Percentiles rank a stretch among this genome's conserved stretches.
These are phyloP conservation scores for Myiagra hebetior DNA, from an alignment of 2,113 vertebrate species.

Conservation along the genomic window DNA sequence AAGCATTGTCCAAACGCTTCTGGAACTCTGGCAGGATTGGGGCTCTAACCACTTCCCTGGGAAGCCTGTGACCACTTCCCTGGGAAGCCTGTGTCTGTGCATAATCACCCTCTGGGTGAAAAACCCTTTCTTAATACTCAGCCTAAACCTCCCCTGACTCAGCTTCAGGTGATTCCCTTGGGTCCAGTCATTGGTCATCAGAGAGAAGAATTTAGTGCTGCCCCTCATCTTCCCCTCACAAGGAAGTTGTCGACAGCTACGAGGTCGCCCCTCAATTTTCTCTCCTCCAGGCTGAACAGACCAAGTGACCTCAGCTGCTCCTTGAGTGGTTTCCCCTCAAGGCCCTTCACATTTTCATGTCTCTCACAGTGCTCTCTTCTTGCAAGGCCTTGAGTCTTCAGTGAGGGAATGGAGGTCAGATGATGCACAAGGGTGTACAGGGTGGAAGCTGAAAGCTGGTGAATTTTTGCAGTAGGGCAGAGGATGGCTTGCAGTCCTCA, in stretches of 20 bases:
- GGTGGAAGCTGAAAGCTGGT: neutral
- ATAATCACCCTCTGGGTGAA: neutral
- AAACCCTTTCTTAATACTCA: neutral
- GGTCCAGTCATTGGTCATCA: too few species aligned
- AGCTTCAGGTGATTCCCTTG: too few species aligned
- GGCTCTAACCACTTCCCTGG: too few species aligned
- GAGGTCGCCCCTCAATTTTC: neutral
- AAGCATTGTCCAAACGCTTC: neutral
- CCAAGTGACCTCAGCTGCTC: neutral
- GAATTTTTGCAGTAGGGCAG: neutral
- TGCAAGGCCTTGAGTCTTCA: neutral
- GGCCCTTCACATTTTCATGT: fast-evolving
- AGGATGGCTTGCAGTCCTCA: neutral
- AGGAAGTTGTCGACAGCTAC: neutral
- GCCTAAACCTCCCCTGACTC: neutral
- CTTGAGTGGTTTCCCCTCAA: neutral
- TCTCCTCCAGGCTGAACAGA: neutral
- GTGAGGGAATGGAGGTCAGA: fast-evolving
- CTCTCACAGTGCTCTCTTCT: neutral
- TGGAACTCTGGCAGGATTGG: neutral
- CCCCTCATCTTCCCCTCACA: neutral
- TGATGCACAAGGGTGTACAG: neutral
- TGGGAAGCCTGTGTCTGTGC: neutral
- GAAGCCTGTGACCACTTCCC: neutral
- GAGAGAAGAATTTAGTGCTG: neutral